Base-by-base conservation (phyloP, 2,888 invertebrate genomes). In the Erebia epiphron region DNA sequence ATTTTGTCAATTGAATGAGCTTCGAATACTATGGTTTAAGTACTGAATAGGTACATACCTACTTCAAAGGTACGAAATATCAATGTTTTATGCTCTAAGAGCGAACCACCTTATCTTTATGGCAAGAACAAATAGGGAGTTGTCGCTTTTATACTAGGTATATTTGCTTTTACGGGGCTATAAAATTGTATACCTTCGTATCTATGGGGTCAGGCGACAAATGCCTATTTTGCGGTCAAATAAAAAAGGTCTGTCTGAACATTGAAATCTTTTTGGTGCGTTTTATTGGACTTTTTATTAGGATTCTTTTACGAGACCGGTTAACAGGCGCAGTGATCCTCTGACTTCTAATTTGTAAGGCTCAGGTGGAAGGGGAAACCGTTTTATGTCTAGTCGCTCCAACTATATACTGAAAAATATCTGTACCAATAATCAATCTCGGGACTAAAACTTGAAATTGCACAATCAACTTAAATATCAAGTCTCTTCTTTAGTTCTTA, bases 111-210 rank as follows among this genome's bases (percentile, higher is more conserved):
- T 77, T 79, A 78, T 79, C 78, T 80, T 79, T 77, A 78, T 77
- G 71, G 69, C 75, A 66, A 74, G 72, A 75, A 78, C 75, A 75
- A 76, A 77, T 76, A 70, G 75, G 70, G 69, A 68, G 75, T 69
- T 74, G 75, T 72, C 74, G 66, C 77, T 77, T 75, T 76, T 78
- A 76, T 79, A 73, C 75, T 78, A n/a, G n/a, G n/a, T n/a, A 76
- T 79, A 79, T 78, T 75, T 71, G 69, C 72, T 71, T 76, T 79
- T 77, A 78, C 75, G 74, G 71, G 69, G 63, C 67, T 70, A 74
- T 79, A 77, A 79, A 79, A 76, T 65, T 72, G 72, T 67, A 72
- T 75, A 75, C 74, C 73, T 75, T 67, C 65, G 67, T 76, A 75
- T 76, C 73, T 76, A 71, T 73, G 61, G 71, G 68, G 70, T 74